Evolutionary conservation across 2,888 invertebrate species (phyloP).

Genomic region (Plutella xylostella): DNA sequence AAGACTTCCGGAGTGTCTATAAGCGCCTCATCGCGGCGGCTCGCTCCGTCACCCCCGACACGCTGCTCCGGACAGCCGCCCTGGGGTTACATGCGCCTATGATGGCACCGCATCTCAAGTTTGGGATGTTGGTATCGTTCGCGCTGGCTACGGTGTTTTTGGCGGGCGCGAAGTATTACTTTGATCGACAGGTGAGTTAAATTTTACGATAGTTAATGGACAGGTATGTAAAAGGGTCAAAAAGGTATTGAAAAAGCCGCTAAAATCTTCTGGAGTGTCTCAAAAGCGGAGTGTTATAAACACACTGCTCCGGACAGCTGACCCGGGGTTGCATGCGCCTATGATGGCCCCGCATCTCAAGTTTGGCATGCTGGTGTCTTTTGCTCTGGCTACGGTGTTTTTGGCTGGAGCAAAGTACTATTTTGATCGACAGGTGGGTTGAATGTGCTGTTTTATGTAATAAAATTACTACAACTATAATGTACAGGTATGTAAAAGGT

Average conservation of each 20-base stretch:
- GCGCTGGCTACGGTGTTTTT: conserved; percentile 77
- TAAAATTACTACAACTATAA: no score
- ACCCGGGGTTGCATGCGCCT: conserved; percentile 49
- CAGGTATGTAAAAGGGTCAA: no score
- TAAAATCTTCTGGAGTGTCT: no score
- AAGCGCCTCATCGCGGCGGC: conserved; percentile 58
- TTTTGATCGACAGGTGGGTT: conserved; percentile 73
- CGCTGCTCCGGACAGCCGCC: conserved; percentile 53
- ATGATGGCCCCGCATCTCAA: conserved; percentile 72
- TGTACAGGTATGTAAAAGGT: no score
- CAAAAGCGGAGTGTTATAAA: conserved; percentile 58
- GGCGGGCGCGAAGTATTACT: conserved; percentile 79
- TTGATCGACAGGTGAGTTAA: conserved; percentile 72
- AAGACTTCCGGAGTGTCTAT: no score
- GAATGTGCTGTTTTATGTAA: no score
- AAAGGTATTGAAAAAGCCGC: no score
- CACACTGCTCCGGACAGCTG: conserved; percentile 54
- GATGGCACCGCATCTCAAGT: conserved; percentile 73
- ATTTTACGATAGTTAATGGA: no score
- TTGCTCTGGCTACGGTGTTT: conserved; percentile 76
- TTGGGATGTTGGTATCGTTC: conserved; percentile 79
- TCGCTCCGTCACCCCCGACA: conserved; percentile 58
- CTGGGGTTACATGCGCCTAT: conserved; percentile 52
- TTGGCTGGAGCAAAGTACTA: conserved; percentile 80
- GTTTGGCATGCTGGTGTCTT: conserved; percentile 79